Evolutionary conservation across 2,797 vertebrate species (phyloP), one percentile per base, ranked within the genome.

Genomic region (Mus spretus): DNA sequence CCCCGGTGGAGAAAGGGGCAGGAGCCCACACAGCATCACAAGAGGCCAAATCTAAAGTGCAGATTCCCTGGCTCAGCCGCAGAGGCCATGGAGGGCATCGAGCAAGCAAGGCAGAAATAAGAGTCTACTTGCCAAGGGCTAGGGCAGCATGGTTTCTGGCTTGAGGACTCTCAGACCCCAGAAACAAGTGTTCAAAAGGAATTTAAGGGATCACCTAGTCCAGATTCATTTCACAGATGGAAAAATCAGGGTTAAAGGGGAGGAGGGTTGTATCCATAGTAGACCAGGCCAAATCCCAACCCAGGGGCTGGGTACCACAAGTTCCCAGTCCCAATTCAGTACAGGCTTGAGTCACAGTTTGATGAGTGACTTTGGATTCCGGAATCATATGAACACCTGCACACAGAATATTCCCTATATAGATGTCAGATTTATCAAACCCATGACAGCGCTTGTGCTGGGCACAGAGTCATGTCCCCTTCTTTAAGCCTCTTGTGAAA

Each of bases 401-500:
- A 6, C 26, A 72, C 86, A 57, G 44, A 79, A 89, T 67, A 37
- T 20, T 11, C 6, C 22, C n/a, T n/a, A 22, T 17, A 1, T 12
- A 20, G 3, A 57, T 17, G 7, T 91, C 86, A 3, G 50, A 79
- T 50, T 65, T 47, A 77, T 19, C 78, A 88, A 50, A 63, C 28
- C 24, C 57, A 53, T 0, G 0, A 37, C 63, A 67, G 19, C n/a
- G 10, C 0, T 5, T 7, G 59, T 34, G 9, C 10, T 20, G 72
- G 55, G 70, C 47, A 44, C 28, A 0, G 50, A 87, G 26, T 86
- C 63, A 28, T 0, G 13, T 28, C 79, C 75, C 86, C 47, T 89
- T 93, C 85, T 85, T 81, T 89, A 96, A 90, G 80, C 84, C 84
- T 78, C 6, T 86, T 78, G 65, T 14, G 72, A 91, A 89, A 89